Conservation (phyloP, 2,113 vertebrate genomes). For the Nestor notabilis region DNA sequence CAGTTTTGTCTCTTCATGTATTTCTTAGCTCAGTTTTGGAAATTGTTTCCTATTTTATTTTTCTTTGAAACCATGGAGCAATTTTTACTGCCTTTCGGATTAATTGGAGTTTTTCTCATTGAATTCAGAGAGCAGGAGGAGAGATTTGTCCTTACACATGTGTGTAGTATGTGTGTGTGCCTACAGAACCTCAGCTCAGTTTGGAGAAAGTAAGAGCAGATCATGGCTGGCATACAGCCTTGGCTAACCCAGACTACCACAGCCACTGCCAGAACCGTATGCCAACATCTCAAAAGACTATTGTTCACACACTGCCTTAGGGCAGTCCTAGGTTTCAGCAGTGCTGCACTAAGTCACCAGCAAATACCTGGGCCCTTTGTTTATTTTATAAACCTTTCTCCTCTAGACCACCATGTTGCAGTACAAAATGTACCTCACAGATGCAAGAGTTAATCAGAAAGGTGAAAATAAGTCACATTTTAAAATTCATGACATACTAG, state of each 20-base stretch:
- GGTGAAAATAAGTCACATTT: slow-evolving; percentile 14
- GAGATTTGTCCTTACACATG: neutral
- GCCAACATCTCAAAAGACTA: neutral
- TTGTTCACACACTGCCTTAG: neutral
- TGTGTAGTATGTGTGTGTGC: neutral
- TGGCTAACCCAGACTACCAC: neutral
- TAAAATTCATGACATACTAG: neutral
- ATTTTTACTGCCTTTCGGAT: neutral
- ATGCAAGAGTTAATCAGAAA: neutral
- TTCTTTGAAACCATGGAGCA: neutral
- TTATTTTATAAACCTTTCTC: neutral
- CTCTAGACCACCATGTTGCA: neutral
- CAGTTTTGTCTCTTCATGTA: neutral
- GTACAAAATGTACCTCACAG: neutral
- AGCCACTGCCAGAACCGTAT: neutral
- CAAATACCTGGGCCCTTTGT: neutral
- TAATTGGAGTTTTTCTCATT: neutral
- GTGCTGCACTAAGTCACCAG: neutral
- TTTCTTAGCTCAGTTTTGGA: neutral
- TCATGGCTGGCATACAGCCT: neutral
- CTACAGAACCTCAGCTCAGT: neutral
- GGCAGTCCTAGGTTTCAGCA: neutral
- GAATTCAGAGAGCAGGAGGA: neutral
- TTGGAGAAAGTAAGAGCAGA: neutral
- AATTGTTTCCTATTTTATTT: neutral